phyloP scores from a whole-genome alignment of 1,140 invertebrate genomes.

The Acromyrmex charruanus region DNA sequence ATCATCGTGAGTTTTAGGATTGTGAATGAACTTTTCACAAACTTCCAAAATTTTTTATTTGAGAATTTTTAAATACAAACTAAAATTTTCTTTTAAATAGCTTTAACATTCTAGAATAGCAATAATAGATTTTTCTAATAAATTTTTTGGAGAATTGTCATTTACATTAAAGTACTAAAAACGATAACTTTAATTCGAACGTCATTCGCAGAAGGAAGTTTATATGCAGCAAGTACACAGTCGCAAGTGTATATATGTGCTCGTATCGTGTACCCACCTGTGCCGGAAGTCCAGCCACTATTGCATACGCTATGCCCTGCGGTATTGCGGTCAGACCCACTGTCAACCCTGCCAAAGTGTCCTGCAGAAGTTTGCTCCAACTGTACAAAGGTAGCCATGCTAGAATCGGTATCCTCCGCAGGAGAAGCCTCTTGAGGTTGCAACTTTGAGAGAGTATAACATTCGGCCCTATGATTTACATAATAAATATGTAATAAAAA shows the following conservation, averaged over 20 bases:
- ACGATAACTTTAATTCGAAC: background rate
- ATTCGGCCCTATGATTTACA: conserved; percentile 47
- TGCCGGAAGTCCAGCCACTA: conserved; percentile 88
- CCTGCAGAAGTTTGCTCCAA: conserved; percentile 85
- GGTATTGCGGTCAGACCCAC: conserved; percentile 91
- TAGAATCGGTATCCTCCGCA: conserved; percentile 85
- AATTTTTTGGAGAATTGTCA: background rate
- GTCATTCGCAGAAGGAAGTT: background rate
- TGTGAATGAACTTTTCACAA: background rate
- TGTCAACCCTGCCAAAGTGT: conserved; percentile 89
- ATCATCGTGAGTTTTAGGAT: background rate
- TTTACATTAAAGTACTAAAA: background rate
- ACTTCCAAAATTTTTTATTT: background rate
- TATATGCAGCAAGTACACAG: background rate
- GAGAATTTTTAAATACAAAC: background rate
- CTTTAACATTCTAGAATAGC: background rate
- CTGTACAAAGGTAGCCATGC: conserved; percentile 87
- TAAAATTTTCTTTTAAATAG: background rate
- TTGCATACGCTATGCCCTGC: conserved; percentile 90
- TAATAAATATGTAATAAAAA: background rate
- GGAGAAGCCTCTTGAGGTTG: conserved; percentile 75
- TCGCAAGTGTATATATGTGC: background rate
- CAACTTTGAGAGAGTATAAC: conserved; percentile 62
- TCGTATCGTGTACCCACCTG: conserved; percentile 84
- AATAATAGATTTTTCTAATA: background rate